Percentiles rank a stretch among this genome's conserved stretches.
Conservation (phyloP, 2,888 invertebrate species). For the Bellardia pandia region DNA sequence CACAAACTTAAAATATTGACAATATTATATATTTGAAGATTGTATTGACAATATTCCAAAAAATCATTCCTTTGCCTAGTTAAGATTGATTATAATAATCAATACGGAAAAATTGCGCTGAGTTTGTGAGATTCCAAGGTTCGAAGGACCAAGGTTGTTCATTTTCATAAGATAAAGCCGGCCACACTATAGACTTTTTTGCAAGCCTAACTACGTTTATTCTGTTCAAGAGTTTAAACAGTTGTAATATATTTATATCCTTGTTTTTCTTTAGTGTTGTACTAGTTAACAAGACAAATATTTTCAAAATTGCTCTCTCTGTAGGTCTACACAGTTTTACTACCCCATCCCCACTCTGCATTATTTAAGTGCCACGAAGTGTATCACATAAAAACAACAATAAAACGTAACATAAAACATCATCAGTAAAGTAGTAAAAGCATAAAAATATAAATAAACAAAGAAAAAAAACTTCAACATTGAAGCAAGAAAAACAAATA, state of each 20-base stretch:
- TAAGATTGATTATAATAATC: too few species aligned
- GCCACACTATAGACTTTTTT: too few species aligned
- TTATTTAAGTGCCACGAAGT: slow-evolving; percentile 61
- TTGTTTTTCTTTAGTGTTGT: too few species aligned
- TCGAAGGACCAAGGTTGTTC: background rate
- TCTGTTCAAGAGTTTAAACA: too few species aligned
- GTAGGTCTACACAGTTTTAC: background rate
- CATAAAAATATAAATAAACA: slow-evolving; percentile 7
- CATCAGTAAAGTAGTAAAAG: slow-evolving; percentile 26
- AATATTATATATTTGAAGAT: too few species aligned
- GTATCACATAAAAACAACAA: slow-evolving; percentile 60
- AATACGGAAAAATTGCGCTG: too few species aligned
- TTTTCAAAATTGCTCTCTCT: background rate
- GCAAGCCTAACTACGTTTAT: too few species aligned
- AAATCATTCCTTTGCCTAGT: too few species aligned
- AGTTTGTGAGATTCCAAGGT: background rate
- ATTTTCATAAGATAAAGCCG: too few species aligned
- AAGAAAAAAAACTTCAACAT: slow-evolving; percentile 28
- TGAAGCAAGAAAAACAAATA: slow-evolving; percentile 37
- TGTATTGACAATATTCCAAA: too few species aligned
- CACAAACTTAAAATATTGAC: too few species aligned
- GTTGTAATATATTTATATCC: too few species aligned
- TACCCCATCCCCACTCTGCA: background rate
- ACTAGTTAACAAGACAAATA: background rate
- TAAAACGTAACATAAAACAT: slow-evolving; percentile 50